phyloP scores from a whole-genome alignment of 2,113 vertebrate species.

The Sardina pilchardus region DNA sequence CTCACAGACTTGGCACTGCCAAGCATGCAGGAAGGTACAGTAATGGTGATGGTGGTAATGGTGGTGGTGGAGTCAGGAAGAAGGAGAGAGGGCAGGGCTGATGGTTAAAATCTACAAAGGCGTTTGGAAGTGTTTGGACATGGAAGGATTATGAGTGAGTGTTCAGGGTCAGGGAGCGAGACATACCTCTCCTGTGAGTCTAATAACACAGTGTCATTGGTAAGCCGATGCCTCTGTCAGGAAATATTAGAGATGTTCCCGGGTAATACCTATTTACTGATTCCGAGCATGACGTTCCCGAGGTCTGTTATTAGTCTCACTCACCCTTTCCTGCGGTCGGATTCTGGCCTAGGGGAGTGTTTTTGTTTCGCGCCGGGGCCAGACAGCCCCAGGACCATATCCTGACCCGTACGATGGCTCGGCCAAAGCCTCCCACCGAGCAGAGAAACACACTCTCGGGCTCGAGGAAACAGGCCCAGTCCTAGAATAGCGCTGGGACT shows the following conservation, averaged over 20 bases:
- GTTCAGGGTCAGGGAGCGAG: background rate
- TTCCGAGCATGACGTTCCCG: background rate
- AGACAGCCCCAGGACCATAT: conserved; percentile 3
- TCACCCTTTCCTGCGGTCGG: conserved; percentile 21
- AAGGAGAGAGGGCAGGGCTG: background rate
- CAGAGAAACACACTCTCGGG: background rate
- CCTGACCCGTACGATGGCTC: background rate
- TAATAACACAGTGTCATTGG: background rate
- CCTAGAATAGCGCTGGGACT: background rate
- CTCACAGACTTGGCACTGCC: background rate
- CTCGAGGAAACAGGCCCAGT: background rate
- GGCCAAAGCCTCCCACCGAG: background rate
- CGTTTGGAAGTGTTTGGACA: background rate
- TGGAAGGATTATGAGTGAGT: background rate
- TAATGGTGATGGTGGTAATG: background rate
- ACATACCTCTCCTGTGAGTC: background rate
- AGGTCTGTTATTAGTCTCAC: background rate
- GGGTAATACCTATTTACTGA: conserved; percentile 16
- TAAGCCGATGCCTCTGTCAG: background rate
- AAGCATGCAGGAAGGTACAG: background rate
- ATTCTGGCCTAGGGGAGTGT: background rate
- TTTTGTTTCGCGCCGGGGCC: background rate
- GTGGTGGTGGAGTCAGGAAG: background rate
- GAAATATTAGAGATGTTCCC: conserved; percentile 6
- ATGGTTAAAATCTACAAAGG: background rate